Base-by-base conservation (phyloP, 2,888 invertebrate species). In the Ophion costatus region DNA sequence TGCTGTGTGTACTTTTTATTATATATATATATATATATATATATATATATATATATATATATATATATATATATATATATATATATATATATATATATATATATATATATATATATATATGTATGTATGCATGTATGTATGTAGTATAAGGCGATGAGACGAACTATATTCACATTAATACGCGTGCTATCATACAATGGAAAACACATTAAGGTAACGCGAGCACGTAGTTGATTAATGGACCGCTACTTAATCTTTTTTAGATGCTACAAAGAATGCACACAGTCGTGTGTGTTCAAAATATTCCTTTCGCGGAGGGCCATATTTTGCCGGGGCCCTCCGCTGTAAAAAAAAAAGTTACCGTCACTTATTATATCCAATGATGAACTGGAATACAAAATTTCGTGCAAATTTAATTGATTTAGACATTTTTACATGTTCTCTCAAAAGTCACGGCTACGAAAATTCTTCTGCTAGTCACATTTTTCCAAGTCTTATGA, bases 161-260 rank as follows among this genome's bases (percentile, higher is more conserved):
- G n/a, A 42, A 33, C 33, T 42, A 61, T 71, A 71, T 71, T 79
- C 64, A 38, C 56, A 63, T 70, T 70, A 45, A 79, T 70, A 71
- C 71, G 61, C 17, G 63, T 71, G 70, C 22, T 63, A 57, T 56
- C 63, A 56, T 61, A n/a, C 61, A 79, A 71, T 20, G 56, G 56
- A 63, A 45, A n/a, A 71, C 42, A 56, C 45, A 1, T 45, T 45
- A 14, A 45, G 14, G 14, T 14, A 45, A 14, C 14, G 45, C 14
- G 11, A 45, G 14, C 45, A 45, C 45, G 14, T 45, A 38, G 7
- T 38, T 38, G 45, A 45, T 45, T 45, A 45, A 45, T 45, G 45
- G 45, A 45, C 14, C 45, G 51, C 38, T 38, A 1, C 38, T 14
- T 17, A 51, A 51, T 17, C 14, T 51, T 51, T 51, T 51, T 51